Conservation (phyloP, 2,113 vertebrate genomes). For the Charina bottae region DNA sequence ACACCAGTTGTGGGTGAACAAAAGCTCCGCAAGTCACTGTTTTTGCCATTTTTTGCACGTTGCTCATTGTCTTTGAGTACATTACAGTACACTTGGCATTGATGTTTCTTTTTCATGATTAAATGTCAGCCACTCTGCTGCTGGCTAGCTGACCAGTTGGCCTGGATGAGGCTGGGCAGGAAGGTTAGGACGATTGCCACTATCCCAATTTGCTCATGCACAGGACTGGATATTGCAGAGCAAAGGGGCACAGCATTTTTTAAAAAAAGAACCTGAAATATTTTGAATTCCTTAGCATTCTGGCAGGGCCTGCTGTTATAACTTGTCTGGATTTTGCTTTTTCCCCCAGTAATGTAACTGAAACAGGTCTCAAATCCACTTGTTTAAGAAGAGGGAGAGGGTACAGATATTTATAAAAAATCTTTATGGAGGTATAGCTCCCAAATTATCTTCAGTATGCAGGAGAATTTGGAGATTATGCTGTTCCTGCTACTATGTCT, state of each 20-base stretch:
- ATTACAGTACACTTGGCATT: rapidly evolving
- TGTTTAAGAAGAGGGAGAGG: background rate
- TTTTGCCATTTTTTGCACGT: slow-evolving; percentile 24
- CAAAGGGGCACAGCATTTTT: background rate
- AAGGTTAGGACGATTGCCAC: background rate
- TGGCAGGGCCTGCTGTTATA: background rate
- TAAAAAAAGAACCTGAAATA: background rate
- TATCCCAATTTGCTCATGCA: background rate
- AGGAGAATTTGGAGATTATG: background rate
- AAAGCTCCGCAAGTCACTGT: slow-evolving; percentile 36
- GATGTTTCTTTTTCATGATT: background rate
- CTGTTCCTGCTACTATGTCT: background rate
- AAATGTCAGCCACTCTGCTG: background rate
- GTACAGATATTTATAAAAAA: background rate
- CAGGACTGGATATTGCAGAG: background rate
- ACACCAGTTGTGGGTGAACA: background rate
- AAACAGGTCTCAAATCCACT: background rate
- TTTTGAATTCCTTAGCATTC: background rate
- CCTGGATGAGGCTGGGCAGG: too few species aligned
- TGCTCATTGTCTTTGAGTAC: background rate
- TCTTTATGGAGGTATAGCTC: background rate
- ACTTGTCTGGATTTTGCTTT: background rate
- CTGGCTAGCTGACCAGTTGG: background rate
- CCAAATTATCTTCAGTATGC: background rate
- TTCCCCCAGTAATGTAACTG: background rate